Conservation (phyloP, 2,113 vertebrate genomes). For the Brevimyrus niger region DNA sequence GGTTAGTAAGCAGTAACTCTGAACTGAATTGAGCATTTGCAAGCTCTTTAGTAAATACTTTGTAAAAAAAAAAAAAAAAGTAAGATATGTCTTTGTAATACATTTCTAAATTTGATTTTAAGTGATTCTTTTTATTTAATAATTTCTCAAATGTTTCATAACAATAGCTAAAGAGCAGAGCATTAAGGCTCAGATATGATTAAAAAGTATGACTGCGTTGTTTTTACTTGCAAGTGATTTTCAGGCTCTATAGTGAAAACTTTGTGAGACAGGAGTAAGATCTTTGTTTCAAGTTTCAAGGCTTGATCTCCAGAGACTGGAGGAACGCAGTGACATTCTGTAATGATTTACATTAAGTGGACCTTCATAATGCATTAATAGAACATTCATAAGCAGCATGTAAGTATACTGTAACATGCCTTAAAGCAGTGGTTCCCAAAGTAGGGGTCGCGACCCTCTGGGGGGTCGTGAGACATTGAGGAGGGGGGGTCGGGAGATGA, state of each 20-base stretch:
- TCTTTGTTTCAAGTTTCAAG: not conserved
- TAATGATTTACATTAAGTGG: too few relatives aligned
- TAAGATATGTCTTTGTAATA: too few relatives aligned
- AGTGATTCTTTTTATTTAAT: not conserved
- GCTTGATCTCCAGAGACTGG: not conserved
- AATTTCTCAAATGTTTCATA: not conserved
- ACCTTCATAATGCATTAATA: too few relatives aligned
- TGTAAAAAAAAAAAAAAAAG: not conserved
- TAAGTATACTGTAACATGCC: not conserved
- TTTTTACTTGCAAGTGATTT: not conserved
- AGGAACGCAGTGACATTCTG: not conserved
- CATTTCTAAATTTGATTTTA: too few relatives aligned
- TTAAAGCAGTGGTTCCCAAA: too few relatives aligned
- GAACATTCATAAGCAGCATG: not conserved
- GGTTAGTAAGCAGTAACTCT: not conserved
- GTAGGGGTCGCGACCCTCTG: too few relatives aligned
- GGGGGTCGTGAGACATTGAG: too few relatives aligned
- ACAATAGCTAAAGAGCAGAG: not conserved
- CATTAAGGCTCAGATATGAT: not conserved
- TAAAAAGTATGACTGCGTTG: not conserved
- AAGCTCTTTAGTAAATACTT: not conserved
- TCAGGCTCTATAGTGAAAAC: not conserved
- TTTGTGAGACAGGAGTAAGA: not conserved
- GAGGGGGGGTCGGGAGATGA: too few relatives aligned
- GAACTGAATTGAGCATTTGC: too few relatives aligned